These are phyloP conservation scores for Brachionus calyciflorus DNA, from an alignment of 1,140 invertebrate genomes.

Conservation along the genomic window DNA sequence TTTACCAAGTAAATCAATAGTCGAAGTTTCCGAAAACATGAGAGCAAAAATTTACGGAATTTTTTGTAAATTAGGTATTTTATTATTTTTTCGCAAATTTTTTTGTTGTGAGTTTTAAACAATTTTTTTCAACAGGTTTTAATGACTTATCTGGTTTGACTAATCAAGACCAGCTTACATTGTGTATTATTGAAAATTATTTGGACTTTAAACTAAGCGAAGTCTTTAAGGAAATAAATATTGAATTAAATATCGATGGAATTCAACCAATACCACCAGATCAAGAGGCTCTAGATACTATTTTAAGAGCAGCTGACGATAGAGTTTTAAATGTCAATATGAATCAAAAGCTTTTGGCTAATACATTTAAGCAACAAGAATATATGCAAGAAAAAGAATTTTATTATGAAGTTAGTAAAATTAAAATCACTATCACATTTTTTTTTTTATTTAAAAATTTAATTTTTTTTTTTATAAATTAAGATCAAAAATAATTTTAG, in stretches of 20 bases:
- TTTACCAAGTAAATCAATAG: conserved; percentile 46
- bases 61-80: conserved; percentile 55
- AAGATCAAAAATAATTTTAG: conserved; percentile 43
- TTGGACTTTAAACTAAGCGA: conserved; percentile 61
- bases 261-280: conserved; percentile 58
- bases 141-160: conserved; percentile 57
- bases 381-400: conserved; percentile 42
- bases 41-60: conserved; percentile 60
- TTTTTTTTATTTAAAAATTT: not conserved
- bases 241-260: conserved; percentile 56
- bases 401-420: conserved; percentile 26
- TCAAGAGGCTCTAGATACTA: conserved; percentile 57
- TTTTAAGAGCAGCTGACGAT: conserved; percentile 56
- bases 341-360: conserved; percentile 56
- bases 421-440: no score
- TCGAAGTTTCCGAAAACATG: conserved; percentile 60
- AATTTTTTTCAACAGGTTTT: conserved; percentile 51
- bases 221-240: conserved; percentile 59
- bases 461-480: conserved; percentile 39
- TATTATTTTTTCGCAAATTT: no score
- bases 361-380: conserved; percentile 52
- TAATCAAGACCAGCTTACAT: conserved; percentile 59
- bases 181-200: conserved; percentile 60
- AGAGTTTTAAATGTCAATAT: conserved; percentile 54
- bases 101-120: not conserved